phyloP scores from a whole-genome alignment of 2,888 invertebrate species.

The Tachina lurida region DNA sequence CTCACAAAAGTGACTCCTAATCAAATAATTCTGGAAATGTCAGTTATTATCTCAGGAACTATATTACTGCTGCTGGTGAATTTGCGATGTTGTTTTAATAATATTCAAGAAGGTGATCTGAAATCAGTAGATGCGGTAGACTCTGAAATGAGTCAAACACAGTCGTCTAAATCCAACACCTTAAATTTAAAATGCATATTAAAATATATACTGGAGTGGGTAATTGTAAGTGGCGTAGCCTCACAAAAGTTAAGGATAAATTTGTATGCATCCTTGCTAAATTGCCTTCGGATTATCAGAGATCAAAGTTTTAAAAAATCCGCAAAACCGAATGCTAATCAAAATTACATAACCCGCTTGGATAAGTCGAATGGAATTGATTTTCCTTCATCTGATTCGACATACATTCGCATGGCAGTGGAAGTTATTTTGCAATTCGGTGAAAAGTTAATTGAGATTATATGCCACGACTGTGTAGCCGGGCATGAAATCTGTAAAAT shows the following conservation, averaged over 20 bases:
- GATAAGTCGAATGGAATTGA: slow-evolving; percentile 85
- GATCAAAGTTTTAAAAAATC: slow-evolving; percentile 78
- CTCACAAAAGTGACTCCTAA: slow-evolving; percentile 88
- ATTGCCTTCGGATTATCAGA: slow-evolving; percentile 90
- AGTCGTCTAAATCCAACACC: slow-evolving; percentile 85
- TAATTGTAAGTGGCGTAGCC: slow-evolving; percentile 90
- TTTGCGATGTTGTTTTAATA: slow-evolving; percentile 87
- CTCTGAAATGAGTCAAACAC: slow-evolving; percentile 50
- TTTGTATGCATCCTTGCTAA: slow-evolving; percentile 92
- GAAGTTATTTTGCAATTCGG: slow-evolving; percentile 89
- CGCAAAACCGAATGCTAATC: slow-evolving; percentile 77
- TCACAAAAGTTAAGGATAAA: slow-evolving; percentile 93
- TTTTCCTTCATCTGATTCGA: slow-evolving; percentile 65
- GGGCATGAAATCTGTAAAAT: slow-evolving; percentile 95
- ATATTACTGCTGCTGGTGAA: slow-evolving; percentile 91
- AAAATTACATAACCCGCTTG: slow-evolving; percentile 79
- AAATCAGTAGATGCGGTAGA: slow-evolving; percentile 47
- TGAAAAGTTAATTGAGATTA: slow-evolving; percentile 90
- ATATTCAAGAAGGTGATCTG: slow-evolving; percentile 62
- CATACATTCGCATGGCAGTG: slow-evolving; percentile 82
- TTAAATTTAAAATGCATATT: slow-evolving; percentile 88
- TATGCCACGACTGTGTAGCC: slow-evolving; percentile 93
- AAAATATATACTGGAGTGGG: slow-evolving; percentile 91
- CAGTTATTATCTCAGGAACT: slow-evolving; percentile 90
- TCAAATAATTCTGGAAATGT: slow-evolving; percentile 90